Conservation (phyloP, 92 coral and sea anemone species). For the Zoanthus gigantus region DNA sequence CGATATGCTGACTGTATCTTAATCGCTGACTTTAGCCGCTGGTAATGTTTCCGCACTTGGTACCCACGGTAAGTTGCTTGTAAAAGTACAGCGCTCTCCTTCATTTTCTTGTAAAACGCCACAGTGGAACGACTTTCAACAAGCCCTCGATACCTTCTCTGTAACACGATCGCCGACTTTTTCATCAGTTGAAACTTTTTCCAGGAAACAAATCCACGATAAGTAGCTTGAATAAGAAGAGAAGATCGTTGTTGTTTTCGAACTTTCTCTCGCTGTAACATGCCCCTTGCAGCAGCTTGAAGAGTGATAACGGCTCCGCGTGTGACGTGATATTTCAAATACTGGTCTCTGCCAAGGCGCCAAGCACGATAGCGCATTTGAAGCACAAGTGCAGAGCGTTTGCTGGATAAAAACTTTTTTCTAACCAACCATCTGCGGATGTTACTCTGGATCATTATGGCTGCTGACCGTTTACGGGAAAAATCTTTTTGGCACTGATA, state of each 20-base stretch:
- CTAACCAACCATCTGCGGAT: constrained; percentile 47
- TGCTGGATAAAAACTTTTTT: constrained; percentile 37
- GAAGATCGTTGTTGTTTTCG: constrained; percentile 54
- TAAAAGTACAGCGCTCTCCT: constrained; percentile 31
- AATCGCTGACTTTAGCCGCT: constrained; percentile 55
- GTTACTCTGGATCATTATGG: constrained; percentile 54
- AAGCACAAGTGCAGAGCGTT: constrained; percentile 43
- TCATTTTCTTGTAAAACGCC: constrained; percentile 51
- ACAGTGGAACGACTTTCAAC: constrained; percentile 56
- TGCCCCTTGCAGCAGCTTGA: constrained; percentile 65
- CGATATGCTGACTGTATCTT: constrained; percentile 76
- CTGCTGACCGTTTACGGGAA: constrained; percentile 56
- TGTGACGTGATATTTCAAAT: constrained; percentile 33
- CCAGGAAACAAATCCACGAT: constrained; percentile 46
- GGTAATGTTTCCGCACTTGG: constrained; percentile 46
- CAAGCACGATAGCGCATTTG: constrained; percentile 58
- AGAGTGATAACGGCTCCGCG: constrained; percentile 61
- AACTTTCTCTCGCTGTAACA: constrained; percentile 40
- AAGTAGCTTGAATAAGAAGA: constrained; percentile 67
- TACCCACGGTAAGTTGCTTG: constrained; percentile 68
- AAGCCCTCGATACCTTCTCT: constrained; percentile 74
- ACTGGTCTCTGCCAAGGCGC: constrained; percentile 44
- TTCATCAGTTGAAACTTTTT: constrained; percentile 43
- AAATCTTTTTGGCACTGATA: constrained; percentile 40
- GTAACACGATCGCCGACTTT: constrained; percentile 49